Conservation (phyloP, 2,888 invertebrate genomes). For the Cotesia congregata region DNA sequence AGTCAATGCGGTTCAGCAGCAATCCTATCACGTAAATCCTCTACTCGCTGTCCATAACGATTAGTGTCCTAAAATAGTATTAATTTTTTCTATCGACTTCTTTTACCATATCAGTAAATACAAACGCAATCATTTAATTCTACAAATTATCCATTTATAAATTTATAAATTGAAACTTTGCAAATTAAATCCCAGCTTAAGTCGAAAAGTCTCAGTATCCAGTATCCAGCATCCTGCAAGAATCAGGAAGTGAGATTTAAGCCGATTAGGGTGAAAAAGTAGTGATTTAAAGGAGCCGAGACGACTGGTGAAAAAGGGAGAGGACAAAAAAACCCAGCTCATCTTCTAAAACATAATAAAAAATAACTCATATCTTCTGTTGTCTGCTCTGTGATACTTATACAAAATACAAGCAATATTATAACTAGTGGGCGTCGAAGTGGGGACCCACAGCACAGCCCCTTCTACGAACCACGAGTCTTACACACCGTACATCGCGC, state of each 20-base stretch:
- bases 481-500: slow-evolving; percentile 41
- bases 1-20: background rate
- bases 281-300: background rate
- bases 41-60: background rate
- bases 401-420: slow-evolving; percentile 8
- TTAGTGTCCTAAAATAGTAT: background rate
- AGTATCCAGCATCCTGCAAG: background rate
- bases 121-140: background rate
- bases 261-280: background rate
- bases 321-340: too few relatives aligned
- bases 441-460: slow-evolving; percentile 35
- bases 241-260: background rate
- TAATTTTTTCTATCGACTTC: background rate
- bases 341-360: too few relatives aligned
- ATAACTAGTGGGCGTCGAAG: slow-evolving; percentile 20
- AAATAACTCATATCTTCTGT: too few relatives aligned
- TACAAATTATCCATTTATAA: background rate
- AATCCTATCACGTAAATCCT: background rate
- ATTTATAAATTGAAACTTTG: background rate
- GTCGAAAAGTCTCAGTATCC: background rate
- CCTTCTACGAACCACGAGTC: slow-evolving; percentile 50
- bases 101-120: background rate
- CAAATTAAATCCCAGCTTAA: background rate
- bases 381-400: background rate
- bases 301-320: background rate